Evolutionary conservation across 1,140 invertebrate species (phyloP).

Genomic region (Sycobia sp.): DNA sequence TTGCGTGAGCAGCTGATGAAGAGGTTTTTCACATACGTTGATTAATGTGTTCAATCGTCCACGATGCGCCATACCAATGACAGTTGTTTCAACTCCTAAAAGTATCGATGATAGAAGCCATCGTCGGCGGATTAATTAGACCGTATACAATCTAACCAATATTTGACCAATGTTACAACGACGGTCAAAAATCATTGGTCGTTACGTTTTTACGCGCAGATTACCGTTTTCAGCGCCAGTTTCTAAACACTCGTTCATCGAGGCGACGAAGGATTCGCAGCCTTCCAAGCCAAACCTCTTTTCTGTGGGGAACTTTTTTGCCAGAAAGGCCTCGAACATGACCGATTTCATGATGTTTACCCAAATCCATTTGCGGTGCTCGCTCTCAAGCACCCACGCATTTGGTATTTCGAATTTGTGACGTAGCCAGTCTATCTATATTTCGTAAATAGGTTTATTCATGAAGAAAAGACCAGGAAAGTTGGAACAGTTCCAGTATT

Average conservation of each 20-base stretch:
- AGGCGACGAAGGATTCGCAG: slow-evolving; percentile 86
- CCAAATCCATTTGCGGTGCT: slow-evolving; percentile 76
- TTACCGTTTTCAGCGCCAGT: slow-evolving; percentile 69
- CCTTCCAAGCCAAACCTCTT: slow-evolving; percentile 93
- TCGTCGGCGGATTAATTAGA: no score
- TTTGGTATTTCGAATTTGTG: slow-evolving; percentile 80
- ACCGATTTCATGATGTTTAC: slow-evolving; percentile 76
- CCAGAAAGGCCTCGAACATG: slow-evolving; percentile 85
- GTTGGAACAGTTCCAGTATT: no score
- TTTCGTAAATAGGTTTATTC: no score
- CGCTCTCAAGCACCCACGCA: slow-evolving; percentile 67
- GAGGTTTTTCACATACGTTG: slow-evolving; percentile 86
- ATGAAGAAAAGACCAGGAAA: no score
- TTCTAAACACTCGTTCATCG: slow-evolving; percentile 89
- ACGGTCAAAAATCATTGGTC: no score
- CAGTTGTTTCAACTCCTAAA: slow-evolving; percentile 75
- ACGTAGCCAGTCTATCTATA: slow-evolving; percentile 78
- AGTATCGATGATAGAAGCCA: no score
- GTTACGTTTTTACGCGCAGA: neutral
- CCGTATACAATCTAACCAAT: no score
- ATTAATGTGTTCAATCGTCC: slow-evolving; percentile 89
- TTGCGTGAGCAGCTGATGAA: slow-evolving; percentile 85
- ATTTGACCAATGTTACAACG: no score
- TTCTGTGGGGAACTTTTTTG: slow-evolving; percentile 87
- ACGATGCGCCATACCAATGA: slow-evolving; percentile 92